Evolutionary conservation across 2,113 vertebrate species (phyloP).

Genomic region (Polypterus senegalus): DNA sequence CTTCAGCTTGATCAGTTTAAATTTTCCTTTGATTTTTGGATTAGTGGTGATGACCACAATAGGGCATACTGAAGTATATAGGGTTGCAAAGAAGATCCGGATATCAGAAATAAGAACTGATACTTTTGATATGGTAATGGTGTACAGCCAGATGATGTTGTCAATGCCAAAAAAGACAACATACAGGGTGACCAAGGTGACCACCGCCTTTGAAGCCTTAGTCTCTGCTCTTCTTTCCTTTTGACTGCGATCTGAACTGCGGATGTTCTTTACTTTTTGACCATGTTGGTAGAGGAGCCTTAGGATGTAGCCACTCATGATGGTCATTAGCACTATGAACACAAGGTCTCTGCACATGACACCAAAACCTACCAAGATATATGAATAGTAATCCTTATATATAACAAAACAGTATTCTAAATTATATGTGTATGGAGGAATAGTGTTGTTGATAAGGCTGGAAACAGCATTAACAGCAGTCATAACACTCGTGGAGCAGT

Average conservation of each 20-base stretch:
- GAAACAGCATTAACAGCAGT: conserved; percentile 6
- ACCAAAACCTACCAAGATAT: conserved; percentile 10
- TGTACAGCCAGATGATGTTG: conserved; percentile 19
- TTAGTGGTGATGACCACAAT: conserved; percentile 14
- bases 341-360: conserved; percentile 12
- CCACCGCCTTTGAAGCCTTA: conserved; percentile 13
- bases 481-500: conserved; percentile 1
- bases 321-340: conserved; percentile 11
- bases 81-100: too few relatives aligned
- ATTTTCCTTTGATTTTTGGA: conserved; percentile 7
- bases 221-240: neutral
- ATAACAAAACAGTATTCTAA: conserved; percentile 14
- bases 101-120: conserved; percentile 2
- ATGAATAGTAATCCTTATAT: conserved; percentile 9
- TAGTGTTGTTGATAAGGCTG: conserved; percentile 7
- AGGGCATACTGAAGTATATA: conserved; percentile 2
- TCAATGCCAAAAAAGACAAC: conserved; percentile 2
- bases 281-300: too few relatives aligned
- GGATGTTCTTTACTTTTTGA: neutral
- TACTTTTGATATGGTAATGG: conserved; percentile 7
- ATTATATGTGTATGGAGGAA: conserved; percentile 8
- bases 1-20: too few relatives aligned
- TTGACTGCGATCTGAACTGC: conserved; percentile 10
- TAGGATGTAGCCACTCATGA: conserved; percentile 3
- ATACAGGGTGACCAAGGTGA: conserved; percentile 8